phyloP scores from a whole-genome alignment of 2,797 vertebrate species.

The Myotis daubentonii region DNA sequence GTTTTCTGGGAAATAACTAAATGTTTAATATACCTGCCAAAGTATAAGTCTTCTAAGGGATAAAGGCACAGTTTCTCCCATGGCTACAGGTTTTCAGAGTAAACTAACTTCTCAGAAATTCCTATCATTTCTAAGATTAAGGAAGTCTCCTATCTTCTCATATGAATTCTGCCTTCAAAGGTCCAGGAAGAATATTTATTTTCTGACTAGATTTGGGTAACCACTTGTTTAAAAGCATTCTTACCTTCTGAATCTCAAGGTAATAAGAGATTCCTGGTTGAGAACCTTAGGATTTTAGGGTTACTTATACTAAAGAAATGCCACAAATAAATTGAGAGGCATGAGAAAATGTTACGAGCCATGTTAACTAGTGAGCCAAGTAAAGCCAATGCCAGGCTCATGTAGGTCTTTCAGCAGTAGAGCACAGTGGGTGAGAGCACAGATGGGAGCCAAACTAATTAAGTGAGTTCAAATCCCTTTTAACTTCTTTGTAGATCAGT shows the following conservation, averaged over 20 bases:
- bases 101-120: slow-evolving; percentile 10
- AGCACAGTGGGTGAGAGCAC: neutral
- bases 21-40: slow-evolving; percentile 47
- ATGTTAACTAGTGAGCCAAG: neutral
- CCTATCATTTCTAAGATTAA: neutral
- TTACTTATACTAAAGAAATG: slow-evolving; percentile 43
- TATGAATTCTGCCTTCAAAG: slow-evolving; percentile 42
- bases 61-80: slow-evolving; percentile 34
- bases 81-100: slow-evolving; percentile 24
- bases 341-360: neutral
- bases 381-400: neutral
- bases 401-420: neutral
- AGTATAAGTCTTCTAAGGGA: neutral
- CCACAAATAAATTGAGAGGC: neutral
- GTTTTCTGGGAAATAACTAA: slow-evolving; percentile 21
- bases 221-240: neutral
- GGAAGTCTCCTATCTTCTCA: slow-evolving; percentile 27
- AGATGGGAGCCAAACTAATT: neutral
- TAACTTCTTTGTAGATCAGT: neutral
- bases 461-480: neutral
- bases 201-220: slow-evolving; percentile 27
- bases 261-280: neutral
- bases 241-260: slow-evolving; percentile 14
- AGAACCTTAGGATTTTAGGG: neutral
- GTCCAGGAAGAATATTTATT: neutral